Percentiles rank a stretch among this genome's conserved stretches.
phyloP scores from a whole-genome alignment of 1,140 invertebrate genomes.

The Ladona fulva region DNA sequence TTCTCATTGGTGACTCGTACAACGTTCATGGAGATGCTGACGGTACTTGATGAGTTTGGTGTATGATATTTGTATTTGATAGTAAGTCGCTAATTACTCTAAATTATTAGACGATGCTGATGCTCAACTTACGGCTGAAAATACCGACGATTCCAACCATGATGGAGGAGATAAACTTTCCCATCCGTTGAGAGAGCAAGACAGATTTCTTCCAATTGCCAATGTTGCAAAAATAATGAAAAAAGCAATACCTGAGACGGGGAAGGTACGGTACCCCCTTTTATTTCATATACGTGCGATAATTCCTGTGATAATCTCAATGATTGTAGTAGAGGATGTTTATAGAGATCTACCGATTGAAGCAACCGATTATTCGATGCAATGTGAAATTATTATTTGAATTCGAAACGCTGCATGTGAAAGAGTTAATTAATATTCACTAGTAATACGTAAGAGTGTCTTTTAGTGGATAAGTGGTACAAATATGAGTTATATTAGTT shows the following conservation, averaged over 20 bases:
- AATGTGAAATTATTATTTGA: too few species aligned
- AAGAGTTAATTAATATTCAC: too few species aligned
- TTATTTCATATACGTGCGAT: too few species aligned
- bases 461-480: too few species aligned
- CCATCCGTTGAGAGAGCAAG: slow-evolving; percentile 71
- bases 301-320: not conserved
- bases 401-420: too few species aligned
- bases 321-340: not conserved
- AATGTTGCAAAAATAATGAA: slow-evolving; percentile 99
- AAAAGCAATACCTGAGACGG: slow-evolving; percentile 87
- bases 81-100: slow-evolving; percentile 17
- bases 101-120: slow-evolving; percentile 24
- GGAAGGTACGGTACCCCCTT: slow-evolving; percentile 58
- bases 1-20: slow-evolving; percentile 30
- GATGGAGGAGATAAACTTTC: slow-evolving; percentile 38
- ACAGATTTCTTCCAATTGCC: slow-evolving; percentile 93
- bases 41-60: slow-evolving; percentile 24
- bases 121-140: slow-evolving; percentile 39
- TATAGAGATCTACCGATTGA: too few species aligned
- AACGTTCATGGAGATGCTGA: slow-evolving; percentile 32
- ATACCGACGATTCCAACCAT: slow-evolving; percentile 64
- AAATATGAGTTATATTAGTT: too few species aligned
- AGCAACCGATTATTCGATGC: too few species aligned
- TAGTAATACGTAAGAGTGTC: too few species aligned
- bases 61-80: not conserved